These are phyloP conservation scores for Fringilla coelebs DNA, from an alignment of 2,797 vertebrate species.

Conservation along the genomic window DNA sequence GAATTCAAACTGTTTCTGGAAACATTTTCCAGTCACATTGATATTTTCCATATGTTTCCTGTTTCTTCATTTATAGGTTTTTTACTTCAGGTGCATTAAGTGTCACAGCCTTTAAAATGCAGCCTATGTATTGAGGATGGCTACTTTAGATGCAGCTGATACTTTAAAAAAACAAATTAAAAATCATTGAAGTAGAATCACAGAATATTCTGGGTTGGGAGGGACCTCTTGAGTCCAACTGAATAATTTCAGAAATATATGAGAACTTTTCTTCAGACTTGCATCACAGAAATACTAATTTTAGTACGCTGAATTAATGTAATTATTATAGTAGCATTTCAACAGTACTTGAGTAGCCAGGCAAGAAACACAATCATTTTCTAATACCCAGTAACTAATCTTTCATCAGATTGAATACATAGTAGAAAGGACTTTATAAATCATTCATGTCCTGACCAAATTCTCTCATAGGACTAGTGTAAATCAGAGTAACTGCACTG, in stretches of 20 bases:
- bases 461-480: not conserved
- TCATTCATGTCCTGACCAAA: not conserved
- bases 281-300: not conserved
- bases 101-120: not conserved
- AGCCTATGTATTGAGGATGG: not conserved
- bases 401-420: not conserved
- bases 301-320: not conserved
- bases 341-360: not conserved
- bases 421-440: constrained; percentile 2
- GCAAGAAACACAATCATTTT: constrained; percentile 5
- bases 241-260: constrained; percentile 39
- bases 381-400: not conserved
- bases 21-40: constrained; percentile 4
- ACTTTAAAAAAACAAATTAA: not conserved
- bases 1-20: constrained; percentile 25
- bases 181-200: not conserved
- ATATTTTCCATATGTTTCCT: not conserved
- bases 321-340: not conserved
- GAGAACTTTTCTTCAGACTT: not conserved
- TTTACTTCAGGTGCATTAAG: not conserved
- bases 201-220: not conserved
- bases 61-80: not conserved
- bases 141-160: not conserved
- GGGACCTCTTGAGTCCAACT: not conserved
- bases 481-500: constrained; percentile 41